Percentiles rank a stretch among this genome's conserved stretches.
Conservation (phyloP, 2,888 invertebrate genomes). For the Eupithecia tripunctaria region DNA sequence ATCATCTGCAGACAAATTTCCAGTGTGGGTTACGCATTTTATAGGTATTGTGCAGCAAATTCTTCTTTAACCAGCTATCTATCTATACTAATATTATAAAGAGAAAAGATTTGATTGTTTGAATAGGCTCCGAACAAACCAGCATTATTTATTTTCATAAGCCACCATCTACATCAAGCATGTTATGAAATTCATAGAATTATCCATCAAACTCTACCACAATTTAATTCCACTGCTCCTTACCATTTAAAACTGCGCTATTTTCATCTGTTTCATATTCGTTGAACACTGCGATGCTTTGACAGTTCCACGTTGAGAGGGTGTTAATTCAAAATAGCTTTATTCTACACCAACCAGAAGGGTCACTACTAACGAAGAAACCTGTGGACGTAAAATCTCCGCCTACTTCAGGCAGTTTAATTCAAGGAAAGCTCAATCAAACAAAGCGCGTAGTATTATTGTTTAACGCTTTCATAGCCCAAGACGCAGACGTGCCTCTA, state of each 20-base stretch:
- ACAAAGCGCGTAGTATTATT: neutral
- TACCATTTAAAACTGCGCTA: conserved; percentile 30
- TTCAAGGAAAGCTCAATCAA: neutral
- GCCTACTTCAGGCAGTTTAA: neutral
- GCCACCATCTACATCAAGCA: neutral
- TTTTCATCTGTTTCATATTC: conserved; percentile 55
- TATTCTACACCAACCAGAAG: neutral
- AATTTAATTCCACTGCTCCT: neutral
- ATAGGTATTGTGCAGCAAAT: neutral
- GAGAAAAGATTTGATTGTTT: no score
- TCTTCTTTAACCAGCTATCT: neutral
- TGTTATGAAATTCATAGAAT: conserved; percentile 1
- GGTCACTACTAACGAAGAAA: neutral
- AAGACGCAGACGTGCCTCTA: no score
- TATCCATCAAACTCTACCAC: conserved; percentile 6
- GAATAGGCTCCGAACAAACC: no score
- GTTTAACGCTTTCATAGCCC: neutral
- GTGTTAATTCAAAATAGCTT: conserved; percentile 50
- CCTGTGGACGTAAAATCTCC: neutral
- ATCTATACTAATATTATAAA: no score
- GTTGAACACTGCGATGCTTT: conserved; percentile 77
- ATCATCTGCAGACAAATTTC: no score
- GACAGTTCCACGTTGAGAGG: conserved; percentile 75
- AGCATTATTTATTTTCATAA: neutral
- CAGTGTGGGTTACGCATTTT: neutral